A percentile compares a stretch with the other conserved stretches of the same genome.
Conservation (phyloP, 2,888 invertebrate genomes). For the Sicus ferrugineus region DNA sequence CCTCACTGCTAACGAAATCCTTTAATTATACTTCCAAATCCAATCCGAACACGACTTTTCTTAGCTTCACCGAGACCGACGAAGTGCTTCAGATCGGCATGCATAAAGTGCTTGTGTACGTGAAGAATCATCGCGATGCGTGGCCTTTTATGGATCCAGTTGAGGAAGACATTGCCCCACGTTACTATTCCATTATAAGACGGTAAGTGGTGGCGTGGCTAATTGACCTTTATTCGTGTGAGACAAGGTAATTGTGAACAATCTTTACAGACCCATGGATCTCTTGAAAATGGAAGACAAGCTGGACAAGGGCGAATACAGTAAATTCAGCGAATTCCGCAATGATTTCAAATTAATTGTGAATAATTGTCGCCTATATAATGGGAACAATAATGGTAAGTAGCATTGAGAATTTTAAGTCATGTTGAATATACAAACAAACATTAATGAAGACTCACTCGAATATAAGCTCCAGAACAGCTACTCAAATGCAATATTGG, state of each 20-base stretch:
- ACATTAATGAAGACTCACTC: too few relatives aligned
- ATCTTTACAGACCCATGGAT: slow-evolving; percentile 79
- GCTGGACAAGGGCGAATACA: slow-evolving; percentile 81
- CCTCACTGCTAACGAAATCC: slow-evolving; percentile 38
- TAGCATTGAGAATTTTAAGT: slow-evolving; percentile 15
- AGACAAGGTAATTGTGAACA: too few relatives aligned
- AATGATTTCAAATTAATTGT: slow-evolving; percentile 91
- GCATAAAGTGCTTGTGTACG: slow-evolving; percentile 89
- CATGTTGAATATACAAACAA: not conserved
- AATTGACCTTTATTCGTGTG: not conserved
- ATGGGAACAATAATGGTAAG: slow-evolving; percentile 91
- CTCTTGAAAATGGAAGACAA: slow-evolving; percentile 87
- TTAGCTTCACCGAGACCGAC: slow-evolving; percentile 80
- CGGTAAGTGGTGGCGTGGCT: slow-evolving; percentile 55
- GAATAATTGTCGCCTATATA: slow-evolving; percentile 90
- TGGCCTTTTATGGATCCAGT: slow-evolving; percentile 96
- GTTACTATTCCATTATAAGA: slow-evolving; percentile 78
- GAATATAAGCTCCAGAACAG: too few relatives aligned
- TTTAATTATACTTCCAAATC: slow-evolving; percentile 54
- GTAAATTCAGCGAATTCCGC: slow-evolving; percentile 80
- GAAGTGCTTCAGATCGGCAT: slow-evolving; percentile 88
- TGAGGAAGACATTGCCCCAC: slow-evolving; percentile 90
- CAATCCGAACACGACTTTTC: slow-evolving; percentile 63
- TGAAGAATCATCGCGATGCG: slow-evolving; percentile 88
- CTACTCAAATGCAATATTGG: too few relatives aligned